phyloP scores from a whole-genome alignment of 1,140 invertebrate genomes.

The Cotesia glomerata region DNA sequence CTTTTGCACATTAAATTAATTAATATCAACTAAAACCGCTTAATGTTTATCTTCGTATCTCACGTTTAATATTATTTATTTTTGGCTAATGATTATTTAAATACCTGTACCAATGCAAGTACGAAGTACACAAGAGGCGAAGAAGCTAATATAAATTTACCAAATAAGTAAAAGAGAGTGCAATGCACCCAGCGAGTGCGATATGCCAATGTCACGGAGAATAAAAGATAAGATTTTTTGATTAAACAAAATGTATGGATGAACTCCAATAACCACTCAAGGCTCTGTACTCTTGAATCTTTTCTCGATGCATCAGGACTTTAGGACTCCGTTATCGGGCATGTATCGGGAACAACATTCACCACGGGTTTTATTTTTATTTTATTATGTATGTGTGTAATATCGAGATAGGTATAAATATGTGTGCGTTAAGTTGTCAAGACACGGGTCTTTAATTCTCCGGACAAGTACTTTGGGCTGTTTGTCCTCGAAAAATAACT shows the following conservation, averaged over 20 bases:
- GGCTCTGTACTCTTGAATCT: constrained; percentile 3
- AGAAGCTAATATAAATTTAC: too few relatives aligned
- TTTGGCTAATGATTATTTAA: too few relatives aligned
- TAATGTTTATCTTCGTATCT: too few relatives aligned
- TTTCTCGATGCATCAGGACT: not conserved
- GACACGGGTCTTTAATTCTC: not conserved
- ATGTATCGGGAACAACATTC: not conserved
- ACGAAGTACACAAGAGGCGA: too few relatives aligned
- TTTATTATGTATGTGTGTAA: not conserved
- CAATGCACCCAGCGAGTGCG: constrained; percentile 10
- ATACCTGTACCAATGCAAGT: too few relatives aligned
- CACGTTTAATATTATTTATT: too few relatives aligned
- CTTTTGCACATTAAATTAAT: too few relatives aligned
- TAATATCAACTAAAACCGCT: too few relatives aligned
- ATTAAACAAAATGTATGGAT: constrained; percentile 16
- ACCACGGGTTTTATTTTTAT: too few relatives aligned
- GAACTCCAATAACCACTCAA: constrained; percentile 9
- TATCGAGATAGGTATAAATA: not conserved
- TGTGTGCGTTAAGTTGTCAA: constrained; percentile 7
- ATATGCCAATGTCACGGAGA: constrained; percentile 41
- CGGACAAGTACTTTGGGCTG: not conserved
- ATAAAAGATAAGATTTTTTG: constrained; percentile 38
- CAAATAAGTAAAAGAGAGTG: not conserved
- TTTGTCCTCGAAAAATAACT: constrained; percentile 21
- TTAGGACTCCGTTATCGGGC: constrained; percentile 17